Conservation (phyloP, 2,113 vertebrate species). For the Orycteropus afer region DNA sequence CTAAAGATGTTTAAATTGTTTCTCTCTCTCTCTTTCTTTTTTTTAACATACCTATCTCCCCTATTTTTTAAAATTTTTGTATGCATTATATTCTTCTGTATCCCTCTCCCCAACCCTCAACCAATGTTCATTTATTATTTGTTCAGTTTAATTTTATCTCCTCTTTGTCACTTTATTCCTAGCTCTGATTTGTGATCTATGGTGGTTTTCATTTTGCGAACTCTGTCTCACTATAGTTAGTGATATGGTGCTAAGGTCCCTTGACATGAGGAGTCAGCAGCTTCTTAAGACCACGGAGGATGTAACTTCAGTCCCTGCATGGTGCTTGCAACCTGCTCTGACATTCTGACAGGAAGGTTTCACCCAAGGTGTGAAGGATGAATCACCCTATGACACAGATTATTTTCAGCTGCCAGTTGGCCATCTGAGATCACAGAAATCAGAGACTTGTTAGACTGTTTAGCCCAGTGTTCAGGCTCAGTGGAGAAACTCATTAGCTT, state of each 20-base stretch:
- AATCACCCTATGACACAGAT: slow-evolving; percentile 31
- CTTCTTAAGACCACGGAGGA: not conserved
- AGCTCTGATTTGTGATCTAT: not conserved
- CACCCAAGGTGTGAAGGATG: slow-evolving; percentile 54
- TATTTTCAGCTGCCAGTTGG: slow-evolving; percentile 25
- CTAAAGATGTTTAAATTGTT: not conserved
- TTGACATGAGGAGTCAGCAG: not conserved
- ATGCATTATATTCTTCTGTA: not conserved
- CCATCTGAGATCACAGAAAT: slow-evolving; percentile 58
- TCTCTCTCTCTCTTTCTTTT: not conserved
- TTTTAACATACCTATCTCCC: not conserved
- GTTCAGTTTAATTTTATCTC: not conserved
- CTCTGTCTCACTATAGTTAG: not conserved
- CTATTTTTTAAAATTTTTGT: not conserved
- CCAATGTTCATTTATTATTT: not conserved
- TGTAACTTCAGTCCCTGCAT: not conserved
- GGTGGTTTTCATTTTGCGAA: not conserved
- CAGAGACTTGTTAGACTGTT: not conserved
- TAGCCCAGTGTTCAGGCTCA: not conserved
- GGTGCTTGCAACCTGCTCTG: not conserved
- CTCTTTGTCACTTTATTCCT: not conserved
- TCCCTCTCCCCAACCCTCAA: not conserved
- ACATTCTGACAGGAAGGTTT: not conserved
- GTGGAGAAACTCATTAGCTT: slow-evolving; percentile 68
- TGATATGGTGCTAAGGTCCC: not conserved